Evolutionary conservation across 53 echinoderm and acorn worm genomes (phyloP), one percentile per base, ranked within the genome.

Genomic region (Holothuria leucospilota): DNA sequence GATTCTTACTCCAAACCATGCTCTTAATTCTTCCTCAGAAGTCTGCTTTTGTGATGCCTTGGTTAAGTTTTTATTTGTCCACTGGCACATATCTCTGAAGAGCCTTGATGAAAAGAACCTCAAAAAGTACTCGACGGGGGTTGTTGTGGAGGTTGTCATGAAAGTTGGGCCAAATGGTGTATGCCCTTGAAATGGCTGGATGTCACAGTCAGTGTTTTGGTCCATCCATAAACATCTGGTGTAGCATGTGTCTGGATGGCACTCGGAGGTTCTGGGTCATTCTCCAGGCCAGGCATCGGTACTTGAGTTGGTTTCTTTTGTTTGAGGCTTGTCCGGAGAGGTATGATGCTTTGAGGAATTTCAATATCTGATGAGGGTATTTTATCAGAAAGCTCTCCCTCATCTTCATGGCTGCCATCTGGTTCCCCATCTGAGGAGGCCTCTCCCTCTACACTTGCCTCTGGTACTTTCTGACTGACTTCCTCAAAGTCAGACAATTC

Each of bases 11-110:
- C 88, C 82, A 73, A 88, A 52, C 71, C 70, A 88, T 15, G 88
- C 88, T 30, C 73, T 52, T 14, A 88, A 71, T 52, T 88, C n/a
- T n/a, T n/a, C n/a, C n/a, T n/a, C n/a, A n/a, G n/a, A n/a, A n/a
- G n/a, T n/a, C n/a, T n/a, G n/a, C 88, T 39, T 26, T 21, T 71
- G 9, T 7, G 46, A 24, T 25, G 62, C 40, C 38, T 53, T 39
- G 4, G 25, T 15, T 15, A 86, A 39, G 34, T 72, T 86, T 40
- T 41, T 12, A 63, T 88, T 88, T 5, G 88, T 88, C 88, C 88
- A 88, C 42, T 29, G 27, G 29, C 59, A 73, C 69, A 82, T 88
- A 1, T 24, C 27, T n/a, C n/a, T n/a, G n/a, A n/a, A n/a, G n/a
- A n/a, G n/a, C n/a, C n/a, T n/a, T n/a, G n/a, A n/a, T n/a, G n/a